Conservation (phyloP, 2,797 vertebrate species). For the Anguilla obscura region DNA sequence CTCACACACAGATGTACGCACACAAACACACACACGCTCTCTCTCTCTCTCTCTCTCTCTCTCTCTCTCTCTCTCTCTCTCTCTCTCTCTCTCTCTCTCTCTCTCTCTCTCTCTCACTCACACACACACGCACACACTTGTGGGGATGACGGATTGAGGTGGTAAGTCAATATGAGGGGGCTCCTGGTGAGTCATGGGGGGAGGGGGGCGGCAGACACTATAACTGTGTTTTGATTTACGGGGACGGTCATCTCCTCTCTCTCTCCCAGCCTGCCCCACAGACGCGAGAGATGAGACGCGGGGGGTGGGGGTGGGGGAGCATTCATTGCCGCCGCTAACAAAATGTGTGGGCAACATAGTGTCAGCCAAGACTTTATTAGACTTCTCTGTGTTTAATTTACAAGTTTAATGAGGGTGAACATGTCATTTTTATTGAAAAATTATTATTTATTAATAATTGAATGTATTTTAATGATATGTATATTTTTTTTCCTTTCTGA, state of each 20-base stretch:
- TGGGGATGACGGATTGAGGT: conserved; percentile 18
- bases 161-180: conserved; percentile 15
- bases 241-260: conserved; percentile 19
- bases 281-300: background rate
- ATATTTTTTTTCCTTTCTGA: background rate
- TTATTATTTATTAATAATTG: background rate
- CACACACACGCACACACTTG: background rate
- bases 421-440: background rate
- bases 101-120: too few species aligned
- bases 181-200: background rate
- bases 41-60: too few species aligned
- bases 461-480: background rate
- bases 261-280: background rate
- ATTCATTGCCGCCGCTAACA: background rate
- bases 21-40: background rate
- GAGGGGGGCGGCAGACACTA: background rate
- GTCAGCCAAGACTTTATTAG: background rate
- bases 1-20: too few species aligned
- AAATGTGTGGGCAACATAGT: background rate
- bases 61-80: too few species aligned
- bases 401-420: background rate
- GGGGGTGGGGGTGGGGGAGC: background rate
- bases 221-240: background rate
- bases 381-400: background rate
- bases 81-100: background rate